A percentile compares a stretch with the other conserved stretches of the same genome.
These are phyloP conservation scores for Manacus vitellinus DNA, from an alignment of 2,113 vertebrate species.

Conservation along the genomic window DNA sequence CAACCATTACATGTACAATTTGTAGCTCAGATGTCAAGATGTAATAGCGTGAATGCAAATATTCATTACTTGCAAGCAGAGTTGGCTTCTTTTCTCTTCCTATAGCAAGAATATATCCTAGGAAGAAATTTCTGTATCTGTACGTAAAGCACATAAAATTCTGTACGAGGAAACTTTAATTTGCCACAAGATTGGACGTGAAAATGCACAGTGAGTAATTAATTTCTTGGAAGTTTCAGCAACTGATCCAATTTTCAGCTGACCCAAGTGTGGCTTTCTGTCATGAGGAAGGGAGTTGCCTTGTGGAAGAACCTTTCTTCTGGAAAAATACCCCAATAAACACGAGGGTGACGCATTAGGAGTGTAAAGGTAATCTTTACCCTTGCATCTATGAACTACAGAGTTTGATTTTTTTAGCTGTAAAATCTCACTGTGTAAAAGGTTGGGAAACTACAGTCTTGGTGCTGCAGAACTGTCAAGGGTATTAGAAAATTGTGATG, in stretches of 20 bases:
- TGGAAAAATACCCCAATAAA: not conserved
- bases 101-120: not conserved
- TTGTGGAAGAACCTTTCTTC: not conserved
- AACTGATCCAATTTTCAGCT: not conserved
- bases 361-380: not conserved
- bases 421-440: not conserved
- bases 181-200: not conserved
- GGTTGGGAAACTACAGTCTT: not conserved
- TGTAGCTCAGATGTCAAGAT: not conserved
- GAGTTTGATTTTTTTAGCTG: not conserved
- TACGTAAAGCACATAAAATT: not conserved
- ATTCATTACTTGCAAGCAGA: not conserved
- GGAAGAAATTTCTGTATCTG: not conserved
- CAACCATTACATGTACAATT: not conserved
- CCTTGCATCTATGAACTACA: not conserved
- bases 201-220: not conserved
- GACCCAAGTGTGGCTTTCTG: not conserved
- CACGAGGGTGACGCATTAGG: accelerated
- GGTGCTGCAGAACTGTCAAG: not conserved
- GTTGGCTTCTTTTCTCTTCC: not conserved
- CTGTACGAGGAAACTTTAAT: not conserved
- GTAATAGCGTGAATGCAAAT: not conserved
- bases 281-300: not conserved
- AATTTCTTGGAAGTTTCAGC: not conserved
- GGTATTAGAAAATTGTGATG: not conserved